phyloP scores from a whole-genome alignment of 2,113 vertebrate genomes.

The Hepsetus odoe region DNA sequence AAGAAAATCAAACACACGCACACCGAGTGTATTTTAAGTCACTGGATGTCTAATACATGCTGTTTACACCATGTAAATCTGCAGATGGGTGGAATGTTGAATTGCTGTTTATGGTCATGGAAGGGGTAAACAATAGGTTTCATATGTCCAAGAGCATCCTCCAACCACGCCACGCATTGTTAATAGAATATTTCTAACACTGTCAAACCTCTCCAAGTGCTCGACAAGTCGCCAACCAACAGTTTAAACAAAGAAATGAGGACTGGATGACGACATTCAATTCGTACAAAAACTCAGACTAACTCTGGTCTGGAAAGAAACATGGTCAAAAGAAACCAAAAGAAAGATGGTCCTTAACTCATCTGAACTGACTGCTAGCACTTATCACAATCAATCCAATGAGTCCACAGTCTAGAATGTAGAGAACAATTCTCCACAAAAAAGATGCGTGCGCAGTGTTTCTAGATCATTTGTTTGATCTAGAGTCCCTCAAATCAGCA shows the following conservation, averaged over 20 bases:
- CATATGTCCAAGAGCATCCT: slow-evolving; percentile 11
- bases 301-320: slow-evolving; percentile 54
- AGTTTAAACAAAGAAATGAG: slow-evolving; percentile 25
- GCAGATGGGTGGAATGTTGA: slow-evolving; percentile 49
- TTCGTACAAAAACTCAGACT: slow-evolving; percentile 54
- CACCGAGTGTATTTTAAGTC: slow-evolving; percentile 45
- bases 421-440: slow-evolving; percentile 59
- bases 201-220: slow-evolving; percentile 29
- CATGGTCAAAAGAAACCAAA: slow-evolving; percentile 41
- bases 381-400: slow-evolving; percentile 30
- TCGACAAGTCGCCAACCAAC: slow-evolving; percentile 5
- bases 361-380: slow-evolving; percentile 22
- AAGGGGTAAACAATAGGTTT: slow-evolving; percentile 29
- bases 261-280: slow-evolving; percentile 43
- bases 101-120: slow-evolving; percentile 23
- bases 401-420: slow-evolving; percentile 48
- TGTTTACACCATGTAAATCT: slow-evolving; percentile 49
- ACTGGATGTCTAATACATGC: slow-evolving; percentile 51
- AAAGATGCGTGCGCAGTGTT: slow-evolving; percentile 56
- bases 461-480: slow-evolving; percentile 53
- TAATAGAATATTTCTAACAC: slow-evolving; percentile 46
- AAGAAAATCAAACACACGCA: slow-evolving; percentile 40
- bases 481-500: slow-evolving; percentile 62
- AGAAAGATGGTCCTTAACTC: slow-evolving; percentile 48
- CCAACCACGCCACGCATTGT: slow-evolving; percentile 31